Base-by-base conservation (phyloP, 2,113 vertebrate species). In the Dolichotis patagonum region DNA sequence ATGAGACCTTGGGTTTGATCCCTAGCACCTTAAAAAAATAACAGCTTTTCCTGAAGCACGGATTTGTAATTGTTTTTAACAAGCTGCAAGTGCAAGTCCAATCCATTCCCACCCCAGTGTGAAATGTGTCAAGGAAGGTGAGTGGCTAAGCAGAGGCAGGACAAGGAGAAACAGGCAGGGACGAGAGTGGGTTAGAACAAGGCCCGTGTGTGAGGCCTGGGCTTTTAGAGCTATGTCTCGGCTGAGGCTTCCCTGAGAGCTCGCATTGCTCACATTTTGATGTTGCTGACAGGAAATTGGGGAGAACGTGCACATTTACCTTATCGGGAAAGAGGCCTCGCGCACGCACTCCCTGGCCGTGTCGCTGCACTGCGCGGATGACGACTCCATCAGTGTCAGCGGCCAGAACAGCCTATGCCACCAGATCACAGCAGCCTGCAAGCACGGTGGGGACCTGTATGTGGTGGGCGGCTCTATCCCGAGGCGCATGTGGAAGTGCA, bases 401-500 rank as follows among this genome's bases (percentile, higher is more conserved):
- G 99, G 99, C 71, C 99, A 99, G 97, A 99, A 99, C 98, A 99
- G 99, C 97, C 97, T 99, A 95, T 99, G 99, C 77, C 99, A 99
- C 98, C 99, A 99, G 98, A 99, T 99, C 98, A 99, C 99, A 0
- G 99, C 99, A 0, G 99, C 99, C 97, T 99, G 99, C 98, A 99
- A 99, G 98, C 99, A 99, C 0, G 99, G 99, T 0, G 99, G 99
- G 0, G 99, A 99, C 98, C 98, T 99, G 5, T 99, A 99, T 0
- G 99, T 99, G 3, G 99, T 99, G 0, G 99, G 99, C 1, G 99
- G 99, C 38, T 99, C 99, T 87, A 99, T 99, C 71, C 99, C 99
- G 0, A 99, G 99, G 0, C 99, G 99, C 96, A 99, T 99, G 99
- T 99, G 99, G 99, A 99, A 99, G 95, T 99, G 99, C 98, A 99